A percentile compares a stretch with the other conserved stretches of the same genome.
Conservation (phyloP, 2,888 invertebrate genomes). For the Apamea epomidion region DNA sequence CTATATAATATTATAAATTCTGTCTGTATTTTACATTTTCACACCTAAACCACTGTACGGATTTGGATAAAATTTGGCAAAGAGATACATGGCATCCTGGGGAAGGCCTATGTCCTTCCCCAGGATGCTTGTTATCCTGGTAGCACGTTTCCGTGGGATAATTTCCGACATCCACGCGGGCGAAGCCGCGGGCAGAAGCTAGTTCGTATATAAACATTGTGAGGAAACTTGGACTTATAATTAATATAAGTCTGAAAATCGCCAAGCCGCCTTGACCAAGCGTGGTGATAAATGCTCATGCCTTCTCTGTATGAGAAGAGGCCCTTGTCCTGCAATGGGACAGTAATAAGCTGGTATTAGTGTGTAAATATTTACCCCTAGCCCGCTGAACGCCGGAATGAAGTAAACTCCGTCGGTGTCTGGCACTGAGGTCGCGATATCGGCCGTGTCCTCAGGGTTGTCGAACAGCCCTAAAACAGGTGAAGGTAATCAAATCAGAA, state of each 20-base stretch:
- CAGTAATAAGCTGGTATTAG: background rate
- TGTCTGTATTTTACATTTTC: too few relatives aligned
- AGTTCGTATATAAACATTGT: background rate
- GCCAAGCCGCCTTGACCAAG: background rate
- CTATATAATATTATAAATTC: too few relatives aligned
- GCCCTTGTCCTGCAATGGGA: too few relatives aligned
- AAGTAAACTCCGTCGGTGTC: slow-evolving; percentile 95
- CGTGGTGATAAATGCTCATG: background rate
- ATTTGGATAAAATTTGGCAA: too few relatives aligned
- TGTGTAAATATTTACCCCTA: slow-evolving; percentile 91
- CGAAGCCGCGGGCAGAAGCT: too few relatives aligned
- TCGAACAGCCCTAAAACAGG: slow-evolving; percentile 91
- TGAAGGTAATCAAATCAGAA: too few relatives aligned
- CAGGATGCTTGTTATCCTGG: too few relatives aligned
- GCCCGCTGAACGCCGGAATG: slow-evolving; percentile 96
- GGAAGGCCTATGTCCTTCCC: too few relatives aligned
- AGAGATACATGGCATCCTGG: too few relatives aligned
- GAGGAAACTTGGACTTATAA: background rate
- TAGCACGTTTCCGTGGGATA: too few relatives aligned
- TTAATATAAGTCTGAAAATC: background rate
- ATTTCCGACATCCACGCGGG: too few relatives aligned
- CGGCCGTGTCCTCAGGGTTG: slow-evolving; percentile 92
- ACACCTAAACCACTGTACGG: too few relatives aligned
- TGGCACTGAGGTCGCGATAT: slow-evolving; percentile 92
- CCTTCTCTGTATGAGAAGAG: background rate